Evolutionary conservation across 2,797 vertebrate genomes (phyloP), one percentile per base, ranked within the genome.

Genomic region (Coregonus suidteri): DNA sequence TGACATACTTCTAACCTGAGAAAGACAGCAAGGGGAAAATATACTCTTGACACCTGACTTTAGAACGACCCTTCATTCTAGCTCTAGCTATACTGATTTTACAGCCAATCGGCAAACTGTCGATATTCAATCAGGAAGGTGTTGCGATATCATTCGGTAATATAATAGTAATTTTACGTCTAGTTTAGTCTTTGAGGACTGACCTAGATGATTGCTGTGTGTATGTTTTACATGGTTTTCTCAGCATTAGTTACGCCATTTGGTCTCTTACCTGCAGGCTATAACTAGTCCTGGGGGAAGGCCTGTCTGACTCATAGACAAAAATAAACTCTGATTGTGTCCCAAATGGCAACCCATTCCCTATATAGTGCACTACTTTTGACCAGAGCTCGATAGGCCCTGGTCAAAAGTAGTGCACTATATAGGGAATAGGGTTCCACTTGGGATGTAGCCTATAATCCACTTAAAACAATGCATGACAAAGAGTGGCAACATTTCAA

Each of bases 271-370:
- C 25, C 71, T 54, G 51, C 51, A 71, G 41, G 20, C 25, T 72
- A 51, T 72, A 31, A 72, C 71, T 31, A 16, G 71, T 35, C 16
- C 53, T 73, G 31, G 25, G 11, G 30, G 71, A 59, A 73, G n/a
- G 53, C 71, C 16, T 34, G 71, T 31, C 52, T 73, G 71, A 73
- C 52, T 54, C 71, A 70, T 4, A 72, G 20, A 31, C 51, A 72
- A 56, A 47, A 35, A 54, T 1, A 9, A 25, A 62, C 18, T 25
- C 2, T 0, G 56, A 0, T 11, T 62, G 3, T 62, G 59, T 25
- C 59, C n/a, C n/a, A 62, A 62, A 62, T 25, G n/a, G 7, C 59
- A 62, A 6, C 6, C 59, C 25, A 20, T 62, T 20, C n/a, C n/a
- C 59, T 62, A 25, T 62, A 62, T 25, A 62, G 59, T 62, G 59